Evolutionary conservation across 1,140 invertebrate genomes (phyloP), one percentile per base, ranked within the genome.

Genomic region (Coelopa frigida): DNA sequence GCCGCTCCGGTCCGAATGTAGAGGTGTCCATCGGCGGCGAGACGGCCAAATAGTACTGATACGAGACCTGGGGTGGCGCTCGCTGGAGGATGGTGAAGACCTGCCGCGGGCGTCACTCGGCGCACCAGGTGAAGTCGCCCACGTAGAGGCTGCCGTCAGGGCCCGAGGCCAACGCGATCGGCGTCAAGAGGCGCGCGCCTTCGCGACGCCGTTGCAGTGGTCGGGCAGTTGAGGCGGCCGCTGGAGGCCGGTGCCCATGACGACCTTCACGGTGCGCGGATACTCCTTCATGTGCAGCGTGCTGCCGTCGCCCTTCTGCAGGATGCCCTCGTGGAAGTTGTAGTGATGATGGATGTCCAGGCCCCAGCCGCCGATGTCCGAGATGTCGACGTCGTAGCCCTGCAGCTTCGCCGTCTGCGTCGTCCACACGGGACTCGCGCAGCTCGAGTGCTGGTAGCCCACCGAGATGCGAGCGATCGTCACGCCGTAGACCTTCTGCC

Each of bases 311-410:
- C 94, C 94, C 68, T 95, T 95, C 67, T 97, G 93, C 31, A 98
- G 72, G 52, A 97, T 94, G 57, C 91, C 93, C 78, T 96, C 91
- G 59, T 94, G 87, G 75, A 95, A 95, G 68, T 98, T 98, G 72
- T 98, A 97, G 68, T 95, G 91, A 69, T 98, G 94, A 72, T 98
- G 94, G 44, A 98, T 94, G 62, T 98, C 89, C 15, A 99, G 72
- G 45, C 94, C 94, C 95, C 94, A 98, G 10, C 91, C 93, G 1
- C 94, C 94, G 35, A 98, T 88, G 64, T 96, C 91, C 0, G 94
- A 94, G 46, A 96, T 95, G 53, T 94, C 90, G 23, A 98, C 89
- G 68, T 97, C 92, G 72, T 95, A 96, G n/a, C 94, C 96, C 69
- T 92, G 87, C 49, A 98, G 72, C 15, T 85, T 90, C 3, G 90